A percentile compares a stretch with the other conserved stretches of the same genome.
phyloP scores from a whole-genome alignment of 2,888 invertebrate species.

The Agonopterix heracliana region DNA sequence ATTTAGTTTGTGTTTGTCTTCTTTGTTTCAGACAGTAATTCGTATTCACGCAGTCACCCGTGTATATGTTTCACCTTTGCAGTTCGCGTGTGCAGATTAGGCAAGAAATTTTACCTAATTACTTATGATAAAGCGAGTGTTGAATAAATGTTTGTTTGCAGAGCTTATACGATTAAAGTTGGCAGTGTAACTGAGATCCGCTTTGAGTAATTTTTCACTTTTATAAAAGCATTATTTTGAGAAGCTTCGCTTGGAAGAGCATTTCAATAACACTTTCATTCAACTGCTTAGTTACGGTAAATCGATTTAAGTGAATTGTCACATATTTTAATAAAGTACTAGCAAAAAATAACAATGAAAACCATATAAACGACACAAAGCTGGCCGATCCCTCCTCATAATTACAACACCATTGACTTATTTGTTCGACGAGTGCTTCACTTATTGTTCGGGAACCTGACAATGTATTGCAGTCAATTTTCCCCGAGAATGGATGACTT shows the following conservation, averaged over 20 bases:
- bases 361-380: too few relatives aligned
- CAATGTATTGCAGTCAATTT: conserved; percentile 42
- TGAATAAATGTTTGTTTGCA: conserved; percentile 3
- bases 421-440: conserved; percentile 40
- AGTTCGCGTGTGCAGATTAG: conserved; percentile 4
- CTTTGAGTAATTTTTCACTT: too few relatives aligned
- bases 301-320: too few relatives aligned
- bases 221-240: too few relatives aligned
- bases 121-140: conserved; percentile 1
- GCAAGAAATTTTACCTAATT: conserved; percentile 5
- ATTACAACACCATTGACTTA: conserved; percentile 46
- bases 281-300: too few relatives aligned
- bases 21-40: conserved; percentile 23
- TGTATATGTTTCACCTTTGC: conserved; percentile 19
- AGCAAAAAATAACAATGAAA: too few relatives aligned
- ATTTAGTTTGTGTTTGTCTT: conserved; percentile 25
- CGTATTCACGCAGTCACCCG: conserved; percentile 21
- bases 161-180: conserved; percentile 1
- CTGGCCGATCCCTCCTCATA: conserved; percentile 18
- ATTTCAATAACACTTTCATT: too few relatives aligned
- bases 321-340: too few relatives aligned
- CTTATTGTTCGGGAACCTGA: conserved; percentile 41
- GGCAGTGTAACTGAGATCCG: conserved; percentile 2
- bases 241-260: too few relatives aligned
- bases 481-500: conserved; percentile 55